Percentiles rank a stretch among this genome's conserved stretches.
Evolutionary conservation across 1,140 invertebrate genomes (phyloP).

Genomic region (Harlomillsia oculata): DNA sequence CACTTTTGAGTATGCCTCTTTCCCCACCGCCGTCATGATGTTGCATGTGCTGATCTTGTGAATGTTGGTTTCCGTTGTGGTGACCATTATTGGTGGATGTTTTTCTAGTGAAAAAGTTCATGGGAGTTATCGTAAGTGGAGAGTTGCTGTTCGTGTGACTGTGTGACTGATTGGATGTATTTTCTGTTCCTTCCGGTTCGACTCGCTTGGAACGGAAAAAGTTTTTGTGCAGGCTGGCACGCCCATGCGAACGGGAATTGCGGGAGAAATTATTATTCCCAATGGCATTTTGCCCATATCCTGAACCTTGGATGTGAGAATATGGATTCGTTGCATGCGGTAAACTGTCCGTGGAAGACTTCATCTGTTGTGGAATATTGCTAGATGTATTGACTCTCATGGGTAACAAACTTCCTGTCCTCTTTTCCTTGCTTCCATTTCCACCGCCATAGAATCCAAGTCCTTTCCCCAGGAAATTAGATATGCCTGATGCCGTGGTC

Average conservation of each 20-base stretch:
- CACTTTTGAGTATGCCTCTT: background rate
- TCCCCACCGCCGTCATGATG: background rate
- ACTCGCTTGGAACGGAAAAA: constrained; percentile 30
- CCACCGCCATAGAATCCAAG: constrained; percentile 1
- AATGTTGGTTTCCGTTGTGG: constrained; percentile 9
- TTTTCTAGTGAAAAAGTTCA: constrained; percentile 28
- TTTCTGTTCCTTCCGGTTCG: constrained; percentile 34
- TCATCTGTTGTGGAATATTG: constrained; percentile 29
- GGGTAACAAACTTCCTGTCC: constrained; percentile 14
- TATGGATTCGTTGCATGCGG: background rate
- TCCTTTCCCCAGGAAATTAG: constrained; percentile 1
- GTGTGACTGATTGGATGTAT: constrained; percentile 14
- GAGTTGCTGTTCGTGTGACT: background rate
- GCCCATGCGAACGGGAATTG: constrained; percentile 24
- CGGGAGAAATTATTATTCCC: constrained; percentile 15
- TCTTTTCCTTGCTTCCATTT: background rate
- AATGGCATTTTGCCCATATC: constrained; percentile 28
- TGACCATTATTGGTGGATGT: constrained; percentile 16
- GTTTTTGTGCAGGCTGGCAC: constrained; percentile 32
- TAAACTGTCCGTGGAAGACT: constrained; percentile 31
- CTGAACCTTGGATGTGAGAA: constrained; percentile 18
- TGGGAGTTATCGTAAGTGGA: constrained; percentile 28
- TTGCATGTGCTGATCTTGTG: background rate
- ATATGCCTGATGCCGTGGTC: constrained; percentile 7
- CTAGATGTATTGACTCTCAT: constrained; percentile 28